These are phyloP conservation scores for Torymus tubicola DNA, from an alignment of 2,888 invertebrate genomes.

Conservation along the genomic window DNA sequence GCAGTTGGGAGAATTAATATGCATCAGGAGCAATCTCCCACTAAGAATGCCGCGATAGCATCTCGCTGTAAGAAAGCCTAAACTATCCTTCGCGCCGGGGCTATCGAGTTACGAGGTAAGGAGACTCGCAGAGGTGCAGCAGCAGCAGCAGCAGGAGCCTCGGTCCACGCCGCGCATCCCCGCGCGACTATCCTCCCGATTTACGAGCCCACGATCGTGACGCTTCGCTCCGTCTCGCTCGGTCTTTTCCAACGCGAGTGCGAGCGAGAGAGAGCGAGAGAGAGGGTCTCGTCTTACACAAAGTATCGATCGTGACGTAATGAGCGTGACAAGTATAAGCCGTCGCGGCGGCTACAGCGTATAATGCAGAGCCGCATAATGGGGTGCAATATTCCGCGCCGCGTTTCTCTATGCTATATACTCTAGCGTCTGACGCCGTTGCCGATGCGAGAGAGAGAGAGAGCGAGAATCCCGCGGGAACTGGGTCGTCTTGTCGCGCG, in stretches of 20 bases:
- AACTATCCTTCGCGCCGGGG: slow-evolving; percentile 5
- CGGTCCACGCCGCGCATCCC: slow-evolving; percentile 11
- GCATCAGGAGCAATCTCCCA: slow-evolving; percentile 50
- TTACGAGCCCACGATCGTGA: not conserved
- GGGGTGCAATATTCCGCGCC: slow-evolving; percentile 60
- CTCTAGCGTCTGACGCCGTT: too few species aligned
- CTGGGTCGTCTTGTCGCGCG: slow-evolving; percentile 59
- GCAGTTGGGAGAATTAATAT: slow-evolving; percentile 47
- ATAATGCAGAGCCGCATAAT: slow-evolving; percentile 56
- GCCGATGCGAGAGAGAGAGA: slow-evolving; percentile 28
- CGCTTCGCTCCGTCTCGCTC: too few species aligned
- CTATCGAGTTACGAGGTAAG: slow-evolving; percentile 38
- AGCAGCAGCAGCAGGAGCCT: not conserved
- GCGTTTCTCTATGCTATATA: too few species aligned
- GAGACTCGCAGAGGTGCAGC: not conserved
- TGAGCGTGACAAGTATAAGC: slow-evolving; percentile 60
- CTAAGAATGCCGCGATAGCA: slow-evolving; percentile 44
- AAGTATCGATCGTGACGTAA: slow-evolving; percentile 62
- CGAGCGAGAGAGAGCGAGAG: not conserved
- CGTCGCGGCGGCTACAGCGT: slow-evolving; percentile 41
- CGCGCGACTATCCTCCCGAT: slow-evolving; percentile 5
- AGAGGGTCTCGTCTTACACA: slow-evolving; percentile 23
- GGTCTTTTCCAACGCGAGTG: too few species aligned
- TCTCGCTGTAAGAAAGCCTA: slow-evolving; percentile 24
- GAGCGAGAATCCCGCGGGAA: slow-evolving; percentile 62